These are phyloP conservation scores for Chaetura pelagica DNA, from an alignment of 2,113 vertebrate species.

Conservation along the genomic window DNA sequence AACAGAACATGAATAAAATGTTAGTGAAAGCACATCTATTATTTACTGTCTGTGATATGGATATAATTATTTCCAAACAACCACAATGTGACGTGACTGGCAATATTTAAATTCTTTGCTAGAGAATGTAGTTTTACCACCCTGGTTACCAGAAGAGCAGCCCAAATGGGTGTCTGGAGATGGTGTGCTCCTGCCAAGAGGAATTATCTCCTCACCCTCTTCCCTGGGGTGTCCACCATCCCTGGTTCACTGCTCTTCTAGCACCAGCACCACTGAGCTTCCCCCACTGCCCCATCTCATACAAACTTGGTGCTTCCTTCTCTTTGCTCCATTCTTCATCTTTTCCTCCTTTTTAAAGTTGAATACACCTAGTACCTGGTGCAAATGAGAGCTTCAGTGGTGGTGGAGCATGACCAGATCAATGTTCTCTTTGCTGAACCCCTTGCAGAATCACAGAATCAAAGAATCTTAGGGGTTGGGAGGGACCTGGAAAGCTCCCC, in stretches of 20 bases:
- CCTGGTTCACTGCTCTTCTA: not conserved
- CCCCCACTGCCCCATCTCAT: not conserved
- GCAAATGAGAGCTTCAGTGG: not conserved
- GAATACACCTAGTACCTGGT: not conserved
- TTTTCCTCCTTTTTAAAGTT: not conserved
- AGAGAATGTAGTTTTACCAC: conserved; percentile 52
- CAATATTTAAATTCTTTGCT: conserved; percentile 84
- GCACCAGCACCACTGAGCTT: not conserved
- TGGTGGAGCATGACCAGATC: not conserved
- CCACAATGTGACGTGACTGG: conserved; percentile 85
- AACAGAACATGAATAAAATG: conserved; percentile 89
- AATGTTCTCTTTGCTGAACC: not conserved
- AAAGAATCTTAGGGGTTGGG: no score
- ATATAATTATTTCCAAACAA: conserved; percentile 93
- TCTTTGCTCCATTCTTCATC: not conserved
- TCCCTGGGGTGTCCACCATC: not conserved
- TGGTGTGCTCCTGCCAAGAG: not conserved
- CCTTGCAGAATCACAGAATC: no score
- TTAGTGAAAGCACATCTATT: conserved; percentile 88
- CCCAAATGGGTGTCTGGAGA: not conserved
- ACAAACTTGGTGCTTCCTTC: not conserved
- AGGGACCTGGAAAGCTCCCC: no score
- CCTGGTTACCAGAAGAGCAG: not conserved
- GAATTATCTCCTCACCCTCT: not conserved
- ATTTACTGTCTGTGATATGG: conserved; percentile 95